Evolutionary conservation across 2,797 vertebrate species (phyloP).

Genomic region (Sciurus vulgaris): DNA sequence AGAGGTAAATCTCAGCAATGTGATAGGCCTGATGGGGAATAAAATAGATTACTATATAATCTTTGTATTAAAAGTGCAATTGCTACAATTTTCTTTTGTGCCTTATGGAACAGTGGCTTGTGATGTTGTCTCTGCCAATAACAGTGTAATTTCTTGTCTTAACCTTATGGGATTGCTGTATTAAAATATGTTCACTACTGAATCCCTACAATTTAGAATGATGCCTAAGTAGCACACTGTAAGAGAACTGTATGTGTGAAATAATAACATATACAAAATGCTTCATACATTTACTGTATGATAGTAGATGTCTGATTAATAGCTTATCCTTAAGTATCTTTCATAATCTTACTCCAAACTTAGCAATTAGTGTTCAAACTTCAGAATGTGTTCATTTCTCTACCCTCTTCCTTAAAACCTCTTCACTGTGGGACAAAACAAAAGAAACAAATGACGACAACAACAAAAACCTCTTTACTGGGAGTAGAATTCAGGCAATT

Average conservation of each 20-base stretch:
- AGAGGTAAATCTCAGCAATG: background rate
- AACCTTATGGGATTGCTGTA: background rate
- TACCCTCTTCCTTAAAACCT: fast-evolving
- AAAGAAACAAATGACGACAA: too few species aligned
- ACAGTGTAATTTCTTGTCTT: background rate
- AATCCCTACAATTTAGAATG: background rate
- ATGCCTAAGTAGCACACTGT: background rate
- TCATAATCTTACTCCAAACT: background rate
- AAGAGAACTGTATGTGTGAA: background rate
- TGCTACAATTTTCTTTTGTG: background rate
- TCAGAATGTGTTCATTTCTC: background rate
- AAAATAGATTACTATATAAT: background rate
- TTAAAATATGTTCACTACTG: background rate
- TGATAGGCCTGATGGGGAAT: background rate
- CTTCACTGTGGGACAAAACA: background rate
- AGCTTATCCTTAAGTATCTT: background rate
- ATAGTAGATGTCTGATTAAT: background rate
- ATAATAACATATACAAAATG: background rate
- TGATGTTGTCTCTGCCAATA: background rate
- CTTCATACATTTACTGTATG: background rate
- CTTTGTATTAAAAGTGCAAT: background rate
- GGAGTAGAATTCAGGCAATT: background rate
- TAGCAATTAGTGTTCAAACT: background rate
- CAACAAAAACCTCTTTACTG: background rate
- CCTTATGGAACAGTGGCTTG: background rate